Conservation (phyloP, 1,140 invertebrate genomes). For the Brachionus paranguensis region DNA sequence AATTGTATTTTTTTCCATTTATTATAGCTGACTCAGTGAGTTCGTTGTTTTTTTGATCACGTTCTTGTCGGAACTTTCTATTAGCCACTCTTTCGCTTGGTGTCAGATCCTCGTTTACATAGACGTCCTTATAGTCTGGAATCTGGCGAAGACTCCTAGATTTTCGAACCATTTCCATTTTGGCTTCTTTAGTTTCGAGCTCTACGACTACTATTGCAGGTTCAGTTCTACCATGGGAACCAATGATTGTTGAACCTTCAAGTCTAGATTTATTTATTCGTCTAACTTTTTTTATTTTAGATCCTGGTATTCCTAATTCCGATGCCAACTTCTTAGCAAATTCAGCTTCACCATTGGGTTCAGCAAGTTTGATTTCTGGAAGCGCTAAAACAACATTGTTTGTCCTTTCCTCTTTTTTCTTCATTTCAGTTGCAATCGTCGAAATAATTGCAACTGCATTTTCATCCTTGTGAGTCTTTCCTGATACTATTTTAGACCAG, state of each 20-base stretch:
- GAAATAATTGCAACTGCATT: not conserved
- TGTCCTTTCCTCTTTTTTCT: not conserved
- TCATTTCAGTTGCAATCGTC: not conserved
- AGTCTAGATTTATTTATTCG: not conserved
- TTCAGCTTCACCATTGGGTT: not conserved
- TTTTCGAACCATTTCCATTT: no score
- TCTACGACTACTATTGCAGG: not conserved
- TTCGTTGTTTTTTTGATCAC: no score
- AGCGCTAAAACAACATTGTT: not conserved
- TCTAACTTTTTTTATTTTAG: not conserved
- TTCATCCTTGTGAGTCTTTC: constrained; percentile 62
- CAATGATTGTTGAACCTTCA: no score
- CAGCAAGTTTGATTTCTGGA: not conserved
- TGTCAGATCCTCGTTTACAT: not conserved
- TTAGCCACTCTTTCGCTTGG: not conserved
- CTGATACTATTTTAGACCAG: no score
- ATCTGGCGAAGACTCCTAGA: no score
- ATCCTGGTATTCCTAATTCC: not conserved
- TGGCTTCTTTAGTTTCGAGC: no score
- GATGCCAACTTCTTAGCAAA: not conserved
- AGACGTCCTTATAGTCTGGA: not conserved
- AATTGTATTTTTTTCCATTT: no score
- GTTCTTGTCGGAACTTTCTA: not conserved
- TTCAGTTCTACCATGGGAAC: not conserved
- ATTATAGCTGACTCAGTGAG: no score